These are phyloP conservation scores for Turritopsis rubra DNA, from an alignment of 30 jellyfish, hydroid and myxozoan genomes.

Conservation along the genomic window DNA sequence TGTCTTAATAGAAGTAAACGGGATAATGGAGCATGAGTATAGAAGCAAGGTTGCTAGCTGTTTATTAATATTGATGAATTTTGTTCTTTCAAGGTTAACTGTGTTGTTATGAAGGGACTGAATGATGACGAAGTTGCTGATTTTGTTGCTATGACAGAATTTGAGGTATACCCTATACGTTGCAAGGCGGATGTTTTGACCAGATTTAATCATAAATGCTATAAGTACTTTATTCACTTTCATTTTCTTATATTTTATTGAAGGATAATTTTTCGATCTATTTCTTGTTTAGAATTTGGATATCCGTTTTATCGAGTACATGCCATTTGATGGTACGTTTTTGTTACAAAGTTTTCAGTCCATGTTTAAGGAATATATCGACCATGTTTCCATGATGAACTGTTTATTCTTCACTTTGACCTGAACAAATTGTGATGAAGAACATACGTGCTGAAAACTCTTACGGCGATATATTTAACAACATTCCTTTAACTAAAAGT, in stretches of 20 bases:
- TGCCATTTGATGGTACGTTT: slow-evolving; percentile 97
- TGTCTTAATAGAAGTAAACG: too few species aligned
- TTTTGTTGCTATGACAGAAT: slow-evolving; percentile 45
- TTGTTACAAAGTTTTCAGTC: background rate
- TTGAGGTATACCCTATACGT: too few species aligned
- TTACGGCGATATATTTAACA: background rate
- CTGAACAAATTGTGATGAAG: background rate
- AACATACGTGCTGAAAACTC: background rate
- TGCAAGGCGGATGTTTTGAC: too few species aligned
- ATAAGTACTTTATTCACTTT: too few species aligned
- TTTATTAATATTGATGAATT: background rate
- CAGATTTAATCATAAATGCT: background rate
- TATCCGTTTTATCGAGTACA: slow-evolving; percentile 84
- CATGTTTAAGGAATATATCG: background rate
- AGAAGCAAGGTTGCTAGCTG: too few species aligned
- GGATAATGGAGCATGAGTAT: too few species aligned
- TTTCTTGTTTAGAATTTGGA: slow-evolving; percentile 45
- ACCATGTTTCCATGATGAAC: background rate
- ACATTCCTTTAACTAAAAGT: background rate
- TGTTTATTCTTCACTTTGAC: background rate
- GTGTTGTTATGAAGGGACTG: slow-evolving; percentile 91
- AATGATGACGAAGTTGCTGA: slow-evolving; percentile 79
- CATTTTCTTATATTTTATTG: too few species aligned
- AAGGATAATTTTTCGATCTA: background rate
- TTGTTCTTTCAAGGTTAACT: slow-evolving; percentile 58